phyloP scores from a whole-genome alignment of 2,888 invertebrate species.

The Leucophenga maculata region DNA sequence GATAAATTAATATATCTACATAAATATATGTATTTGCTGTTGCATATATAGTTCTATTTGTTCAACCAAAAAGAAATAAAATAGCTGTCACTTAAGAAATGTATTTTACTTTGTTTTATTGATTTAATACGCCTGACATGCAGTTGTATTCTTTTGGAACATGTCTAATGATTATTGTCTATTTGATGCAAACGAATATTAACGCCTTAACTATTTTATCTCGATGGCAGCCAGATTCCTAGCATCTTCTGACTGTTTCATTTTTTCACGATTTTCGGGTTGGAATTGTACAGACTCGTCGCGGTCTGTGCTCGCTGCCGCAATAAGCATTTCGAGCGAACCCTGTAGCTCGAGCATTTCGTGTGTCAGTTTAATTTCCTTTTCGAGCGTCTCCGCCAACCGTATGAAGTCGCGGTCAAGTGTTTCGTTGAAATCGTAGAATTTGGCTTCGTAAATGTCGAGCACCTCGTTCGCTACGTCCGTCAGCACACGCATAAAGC shows the following conservation, averaged over 20 bases:
- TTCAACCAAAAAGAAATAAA: no score
- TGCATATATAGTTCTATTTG: no score
- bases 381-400: constrained; percentile 77
- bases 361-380: constrained; percentile 80
- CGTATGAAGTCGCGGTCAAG: constrained; percentile 77
- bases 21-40: no score
- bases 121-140: no score
- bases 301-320: constrained; percentile 75
- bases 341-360: constrained; percentile 80
- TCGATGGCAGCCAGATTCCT: constrained; percentile 55
- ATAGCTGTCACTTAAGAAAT: no score
- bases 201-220: constrained; percentile 43
- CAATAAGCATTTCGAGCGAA: constrained; percentile 78
- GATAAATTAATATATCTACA: no score
- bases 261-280: constrained; percentile 38
- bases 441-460: constrained; percentile 80
- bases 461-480: constrained; percentile 83
- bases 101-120: no score
- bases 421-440: constrained; percentile 77
- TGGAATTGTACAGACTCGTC: constrained; percentile 35
- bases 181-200: no score
- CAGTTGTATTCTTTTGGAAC: no score
- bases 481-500: constrained; percentile 82
- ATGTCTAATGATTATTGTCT: no score
- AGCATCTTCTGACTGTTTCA: constrained; percentile 65